These are phyloP conservation scores for Phoeniculus purpureus DNA, from an alignment of 2,797 vertebrate genomes.

Conservation along the genomic window DNA sequence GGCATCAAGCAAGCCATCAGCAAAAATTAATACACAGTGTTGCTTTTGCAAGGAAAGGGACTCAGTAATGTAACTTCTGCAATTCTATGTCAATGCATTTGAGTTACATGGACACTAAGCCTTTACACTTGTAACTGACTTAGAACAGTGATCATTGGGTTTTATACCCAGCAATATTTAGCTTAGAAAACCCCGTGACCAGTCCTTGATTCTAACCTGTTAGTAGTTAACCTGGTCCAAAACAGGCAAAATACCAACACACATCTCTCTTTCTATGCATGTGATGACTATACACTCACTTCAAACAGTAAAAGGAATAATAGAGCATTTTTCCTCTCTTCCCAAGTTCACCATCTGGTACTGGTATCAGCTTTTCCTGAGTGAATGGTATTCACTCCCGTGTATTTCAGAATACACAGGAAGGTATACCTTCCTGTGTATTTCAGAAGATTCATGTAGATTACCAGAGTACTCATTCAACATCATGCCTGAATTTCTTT, in stretches of 20 bases:
- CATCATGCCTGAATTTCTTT: not conserved
- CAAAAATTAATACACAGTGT: not conserved
- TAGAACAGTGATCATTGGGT: not conserved
- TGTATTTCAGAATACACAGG: not conserved
- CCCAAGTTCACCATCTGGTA: not conserved
- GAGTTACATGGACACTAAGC: rapidly evolving
- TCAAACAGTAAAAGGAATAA: not conserved
- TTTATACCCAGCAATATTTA: not conserved
- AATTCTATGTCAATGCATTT: not conserved
- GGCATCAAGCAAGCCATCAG: not conserved
- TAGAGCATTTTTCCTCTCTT: not conserved
- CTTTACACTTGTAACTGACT: not conserved
- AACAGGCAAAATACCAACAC: not conserved
- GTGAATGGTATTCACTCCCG: not conserved
- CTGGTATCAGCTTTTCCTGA: not conserved
- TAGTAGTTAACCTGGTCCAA: not conserved
- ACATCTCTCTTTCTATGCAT: not conserved
- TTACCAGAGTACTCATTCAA: not conserved
- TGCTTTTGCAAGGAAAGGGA: not conserved
- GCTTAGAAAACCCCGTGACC: not conserved
- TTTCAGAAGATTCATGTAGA: not conserved
- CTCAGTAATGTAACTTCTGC: not conserved
- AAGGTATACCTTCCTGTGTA: not conserved
- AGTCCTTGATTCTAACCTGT: not conserved
- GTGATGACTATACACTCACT: not conserved